Percentiles rank a stretch among this genome's conserved stretches.
phyloP scores from a whole-genome alignment of 1,140 invertebrate genomes.

The Armadillidium nasatum region DNA sequence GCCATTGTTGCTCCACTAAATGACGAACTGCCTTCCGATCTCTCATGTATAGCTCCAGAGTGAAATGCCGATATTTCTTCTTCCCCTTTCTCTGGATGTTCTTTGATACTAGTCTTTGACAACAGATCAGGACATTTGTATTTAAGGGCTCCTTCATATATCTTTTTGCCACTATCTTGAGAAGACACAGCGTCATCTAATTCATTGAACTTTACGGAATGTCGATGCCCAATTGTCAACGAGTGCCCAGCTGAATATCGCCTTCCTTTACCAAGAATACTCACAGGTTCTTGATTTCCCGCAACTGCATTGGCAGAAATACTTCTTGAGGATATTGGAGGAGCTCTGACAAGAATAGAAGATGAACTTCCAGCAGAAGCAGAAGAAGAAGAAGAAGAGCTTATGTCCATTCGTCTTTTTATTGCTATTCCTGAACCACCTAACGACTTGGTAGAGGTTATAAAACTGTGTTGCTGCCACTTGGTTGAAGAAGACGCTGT shows the following conservation, averaged over 20 bases:
- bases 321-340: not conserved
- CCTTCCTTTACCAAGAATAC: conserved; percentile 39
- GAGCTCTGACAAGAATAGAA: not conserved
- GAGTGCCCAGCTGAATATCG: conserved; percentile 30
- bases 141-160: not conserved
- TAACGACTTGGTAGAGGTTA: not conserved
- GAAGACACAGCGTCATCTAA: conserved; percentile 16
- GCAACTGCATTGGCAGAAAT: not conserved
- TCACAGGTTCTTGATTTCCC: conserved; percentile 33
- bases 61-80: conserved; percentile 4
- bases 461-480: not conserved
- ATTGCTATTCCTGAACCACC: not conserved
- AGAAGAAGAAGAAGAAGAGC: not conserved
- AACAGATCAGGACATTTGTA: conserved; percentile 9
- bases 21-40: not conserved
- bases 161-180: not conserved
- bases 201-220: conserved; percentile 40
- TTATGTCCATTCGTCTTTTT: not conserved
- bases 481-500: not conserved
- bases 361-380: not conserved
- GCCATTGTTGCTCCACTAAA: conserved; percentile 12
- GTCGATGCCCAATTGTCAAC: conserved; percentile 31
- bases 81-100: conserved; percentile 11
- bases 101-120: conserved; percentile 16
- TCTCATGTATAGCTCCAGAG: conserved; percentile 12